Evolutionary conservation across 2,113 vertebrate species (phyloP).

Genomic region (Phaethon lepturus): DNA sequence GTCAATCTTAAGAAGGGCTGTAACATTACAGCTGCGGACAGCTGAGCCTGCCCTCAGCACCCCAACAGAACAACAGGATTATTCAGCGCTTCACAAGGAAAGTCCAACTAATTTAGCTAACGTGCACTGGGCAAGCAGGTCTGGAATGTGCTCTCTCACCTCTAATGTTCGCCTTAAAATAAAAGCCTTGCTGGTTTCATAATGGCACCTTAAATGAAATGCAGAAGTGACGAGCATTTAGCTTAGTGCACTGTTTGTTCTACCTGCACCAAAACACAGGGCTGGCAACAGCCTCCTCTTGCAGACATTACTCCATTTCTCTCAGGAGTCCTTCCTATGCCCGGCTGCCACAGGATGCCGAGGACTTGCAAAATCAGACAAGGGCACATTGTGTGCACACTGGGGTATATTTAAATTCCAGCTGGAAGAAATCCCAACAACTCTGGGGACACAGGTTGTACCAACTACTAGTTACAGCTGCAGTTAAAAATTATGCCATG

Average conservation of each 20-base stretch:
- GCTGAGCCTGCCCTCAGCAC: background rate
- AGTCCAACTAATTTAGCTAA: slow-evolving; percentile 16
- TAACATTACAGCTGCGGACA: background rate
- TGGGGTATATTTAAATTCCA: slow-evolving; percentile 31
- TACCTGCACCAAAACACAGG: background rate
- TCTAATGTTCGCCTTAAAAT: background rate
- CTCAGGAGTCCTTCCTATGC: background rate
- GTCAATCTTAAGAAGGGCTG: background rate
- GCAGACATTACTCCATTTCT: background rate
- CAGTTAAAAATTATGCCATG: slow-evolving; percentile 30
- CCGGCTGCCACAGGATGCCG: background rate
- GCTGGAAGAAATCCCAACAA: slow-evolving; percentile 24
- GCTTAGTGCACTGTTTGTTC: slow-evolving; percentile 3
- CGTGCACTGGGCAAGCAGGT: background rate
- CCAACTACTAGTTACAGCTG: slow-evolving; percentile 43
- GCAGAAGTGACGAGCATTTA: background rate
- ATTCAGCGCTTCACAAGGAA: background rate
- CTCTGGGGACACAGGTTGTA: background rate
- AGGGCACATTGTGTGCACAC: slow-evolving; percentile 14
- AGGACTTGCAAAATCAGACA: slow-evolving; percentile 33
- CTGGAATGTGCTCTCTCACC: slow-evolving; percentile 13
- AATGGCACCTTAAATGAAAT: slow-evolving; percentile 6
- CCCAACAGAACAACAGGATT: background rate
- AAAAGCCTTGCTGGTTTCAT: slow-evolving; percentile 10
- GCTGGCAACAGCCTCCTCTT: background rate